These are phyloP conservation scores for Actinostola sp. DNA, from an alignment of 92 coral and sea anemone species.

Conservation along the genomic window DNA sequence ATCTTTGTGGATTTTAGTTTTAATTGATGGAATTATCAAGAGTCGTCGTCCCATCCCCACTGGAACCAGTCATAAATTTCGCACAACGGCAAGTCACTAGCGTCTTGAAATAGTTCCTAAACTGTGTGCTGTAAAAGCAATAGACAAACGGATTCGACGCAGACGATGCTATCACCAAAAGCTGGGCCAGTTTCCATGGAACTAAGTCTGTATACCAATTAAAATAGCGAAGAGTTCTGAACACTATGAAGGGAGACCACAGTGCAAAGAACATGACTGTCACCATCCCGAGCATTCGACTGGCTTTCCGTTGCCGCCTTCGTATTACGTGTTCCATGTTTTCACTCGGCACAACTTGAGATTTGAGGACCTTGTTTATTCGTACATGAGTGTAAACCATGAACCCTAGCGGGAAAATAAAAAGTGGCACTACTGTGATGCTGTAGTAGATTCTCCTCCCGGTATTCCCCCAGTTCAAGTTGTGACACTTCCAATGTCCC, in stretches of 20 bases:
- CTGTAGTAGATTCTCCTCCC: slow-evolving; percentile 78
- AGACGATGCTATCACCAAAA: slow-evolving; percentile 58
- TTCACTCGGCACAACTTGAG: slow-evolving; percentile 69
- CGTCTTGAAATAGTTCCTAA: slow-evolving; percentile 61
- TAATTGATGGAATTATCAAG: slow-evolving; percentile 14
- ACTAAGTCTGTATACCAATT: slow-evolving; percentile 53
- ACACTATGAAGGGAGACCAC: slow-evolving; percentile 73
- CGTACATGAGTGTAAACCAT: slow-evolving; percentile 70
- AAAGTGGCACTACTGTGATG: slow-evolving; percentile 48
- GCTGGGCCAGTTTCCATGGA: slow-evolving; percentile 72
- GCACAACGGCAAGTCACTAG: slow-evolving; percentile 63
- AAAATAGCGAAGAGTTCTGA: slow-evolving; percentile 71
- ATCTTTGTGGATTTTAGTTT: slow-evolving; percentile 6
- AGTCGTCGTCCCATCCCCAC: slow-evolving; percentile 18
- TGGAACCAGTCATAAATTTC: slow-evolving; percentile 15
- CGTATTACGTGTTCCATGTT: slow-evolving; percentile 48
- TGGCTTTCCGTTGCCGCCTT: slow-evolving; percentile 66
- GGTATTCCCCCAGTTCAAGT: slow-evolving; percentile 52
- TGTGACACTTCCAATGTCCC: slow-evolving; percentile 31
- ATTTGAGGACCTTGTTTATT: slow-evolving; percentile 57
- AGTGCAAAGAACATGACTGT: slow-evolving; percentile 47
- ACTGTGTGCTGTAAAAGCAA: slow-evolving; percentile 74
- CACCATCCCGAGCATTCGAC: slow-evolving; percentile 65
- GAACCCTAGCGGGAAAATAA: slow-evolving; percentile 56
- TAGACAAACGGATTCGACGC: slow-evolving; percentile 85